Percentiles rank a stretch among this genome's conserved stretches.
phyloP scores from a whole-genome alignment of 2,113 vertebrate species.

The Pitta sordida region DNA sequence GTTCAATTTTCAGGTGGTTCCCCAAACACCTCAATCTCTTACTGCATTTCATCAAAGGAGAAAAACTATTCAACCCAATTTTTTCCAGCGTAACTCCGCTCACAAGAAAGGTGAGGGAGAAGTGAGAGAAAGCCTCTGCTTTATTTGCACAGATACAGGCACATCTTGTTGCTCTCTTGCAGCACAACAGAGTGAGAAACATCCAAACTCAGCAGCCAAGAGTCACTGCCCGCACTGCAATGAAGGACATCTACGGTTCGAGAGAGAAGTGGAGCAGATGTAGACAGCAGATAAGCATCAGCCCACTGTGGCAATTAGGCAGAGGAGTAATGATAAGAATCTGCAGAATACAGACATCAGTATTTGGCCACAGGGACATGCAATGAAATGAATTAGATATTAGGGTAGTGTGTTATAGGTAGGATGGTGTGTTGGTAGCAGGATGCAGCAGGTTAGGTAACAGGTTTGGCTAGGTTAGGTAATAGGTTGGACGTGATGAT shows the following conservation, averaged over 20 bases:
- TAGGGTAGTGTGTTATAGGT: too few species aligned
- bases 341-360: not conserved
- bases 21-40: not conserved
- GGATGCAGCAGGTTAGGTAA: too few species aligned
- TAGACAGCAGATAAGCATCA: not conserved
- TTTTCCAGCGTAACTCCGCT: not conserved
- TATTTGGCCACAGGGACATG: not conserved
- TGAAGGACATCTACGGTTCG: not conserved
- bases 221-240: not conserved
- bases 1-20: not conserved
- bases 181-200: not conserved
- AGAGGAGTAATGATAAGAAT: not conserved
- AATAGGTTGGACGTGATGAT: too few species aligned
- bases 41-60: not conserved
- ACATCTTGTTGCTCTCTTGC: not conserved
- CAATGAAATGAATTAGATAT: not conserved
- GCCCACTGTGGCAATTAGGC: not conserved
- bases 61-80: not conserved
- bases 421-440: too few species aligned
- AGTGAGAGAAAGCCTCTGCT: not conserved
- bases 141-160: not conserved
- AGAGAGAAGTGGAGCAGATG: not conserved
- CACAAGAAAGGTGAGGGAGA: not conserved
- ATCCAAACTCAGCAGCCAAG: not conserved
- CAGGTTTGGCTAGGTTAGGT: too few species aligned